These are phyloP conservation scores for Gallinago jamesoni DNA, from an alignment of 2,113 vertebrate species.

Conservation along the genomic window DNA sequence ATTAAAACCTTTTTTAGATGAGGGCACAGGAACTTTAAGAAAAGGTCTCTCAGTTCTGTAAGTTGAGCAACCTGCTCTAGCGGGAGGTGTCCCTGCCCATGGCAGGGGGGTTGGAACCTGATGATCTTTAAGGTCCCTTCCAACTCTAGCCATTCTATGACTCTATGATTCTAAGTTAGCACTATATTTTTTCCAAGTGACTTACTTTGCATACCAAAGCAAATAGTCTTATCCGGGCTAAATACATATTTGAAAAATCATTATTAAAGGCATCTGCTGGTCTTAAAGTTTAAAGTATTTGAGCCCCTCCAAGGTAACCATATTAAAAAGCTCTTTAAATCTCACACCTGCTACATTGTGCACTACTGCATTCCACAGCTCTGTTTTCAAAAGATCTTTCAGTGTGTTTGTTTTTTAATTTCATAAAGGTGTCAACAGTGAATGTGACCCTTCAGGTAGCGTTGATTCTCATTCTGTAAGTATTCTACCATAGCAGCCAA, in stretches of 20 bases:
- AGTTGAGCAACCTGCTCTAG: too few species aligned
- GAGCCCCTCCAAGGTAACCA: accelerated
- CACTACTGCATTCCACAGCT: background rate
- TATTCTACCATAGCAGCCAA: background rate
- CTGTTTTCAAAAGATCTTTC: background rate
- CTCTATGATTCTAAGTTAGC: background rate
- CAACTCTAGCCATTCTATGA: background rate
- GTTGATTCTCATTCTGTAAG: conserved; percentile 77
- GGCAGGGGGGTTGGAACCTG: too few species aligned
- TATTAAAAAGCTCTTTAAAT: background rate
- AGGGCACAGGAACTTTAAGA: background rate
- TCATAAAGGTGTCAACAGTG: conserved; percentile 46
- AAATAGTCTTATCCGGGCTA: background rate
- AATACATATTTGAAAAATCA: background rate
- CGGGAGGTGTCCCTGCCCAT: too few species aligned
- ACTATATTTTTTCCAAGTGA: background rate
- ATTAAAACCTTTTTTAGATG: background rate
- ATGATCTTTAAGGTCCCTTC: too few species aligned
- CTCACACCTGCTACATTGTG: background rate
- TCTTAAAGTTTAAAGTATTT: background rate
- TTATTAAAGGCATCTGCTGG: background rate
- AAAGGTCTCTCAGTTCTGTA: background rate
- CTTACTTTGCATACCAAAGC: background rate
- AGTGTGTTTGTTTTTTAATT: conserved; percentile 31
- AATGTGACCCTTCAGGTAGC: conserved; percentile 83